phyloP scores from a whole-genome alignment of 2,888 invertebrate species.

The Zygaena filipendulae region DNA sequence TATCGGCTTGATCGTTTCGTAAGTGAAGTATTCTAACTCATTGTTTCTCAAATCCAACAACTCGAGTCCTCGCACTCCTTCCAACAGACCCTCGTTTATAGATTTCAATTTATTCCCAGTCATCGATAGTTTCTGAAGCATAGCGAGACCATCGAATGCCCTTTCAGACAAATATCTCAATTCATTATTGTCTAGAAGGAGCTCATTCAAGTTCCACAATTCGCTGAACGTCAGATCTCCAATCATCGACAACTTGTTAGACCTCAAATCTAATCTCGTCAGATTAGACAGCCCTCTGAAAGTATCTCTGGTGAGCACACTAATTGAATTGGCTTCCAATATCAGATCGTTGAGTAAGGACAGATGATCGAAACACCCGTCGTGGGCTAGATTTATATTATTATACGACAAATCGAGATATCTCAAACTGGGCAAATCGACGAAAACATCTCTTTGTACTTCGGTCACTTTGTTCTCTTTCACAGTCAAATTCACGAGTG shows the following conservation, averaged over 20 bases:
- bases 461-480: slow-evolving; percentile 82
- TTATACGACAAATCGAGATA: slow-evolving; percentile 88
- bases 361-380: slow-evolving; percentile 83
- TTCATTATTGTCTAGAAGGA: slow-evolving; percentile 77
- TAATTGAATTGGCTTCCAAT: slow-evolving; percentile 80
- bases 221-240: slow-evolving; percentile 85
- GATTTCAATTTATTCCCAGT: slow-evolving; percentile 80
- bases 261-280: slow-evolving; percentile 77
- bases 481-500: slow-evolving; percentile 76
- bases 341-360: slow-evolving; percentile 81
- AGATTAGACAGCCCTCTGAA: slow-evolving; percentile 81
- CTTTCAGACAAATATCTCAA: slow-evolving; percentile 79
- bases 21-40: slow-evolving; percentile 78
- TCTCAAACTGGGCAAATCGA: slow-evolving; percentile 76
- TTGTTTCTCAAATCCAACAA: slow-evolving; percentile 84
- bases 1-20: slow-evolving; percentile 80
- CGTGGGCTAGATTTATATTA: slow-evolving; percentile 84
- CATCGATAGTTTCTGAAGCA: slow-evolving; percentile 77
- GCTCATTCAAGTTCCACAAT: slow-evolving; percentile 77
- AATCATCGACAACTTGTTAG: slow-evolving; percentile 81
- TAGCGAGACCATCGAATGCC: slow-evolving; percentile 80
- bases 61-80: slow-evolving; percentile 77
- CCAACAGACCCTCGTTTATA: slow-evolving; percentile 78
- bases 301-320: slow-evolving; percentile 78
- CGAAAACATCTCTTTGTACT: slow-evolving; percentile 80